phyloP scores from a whole-genome alignment of 2,888 invertebrate species.

The Hylaea fasciaria region DNA sequence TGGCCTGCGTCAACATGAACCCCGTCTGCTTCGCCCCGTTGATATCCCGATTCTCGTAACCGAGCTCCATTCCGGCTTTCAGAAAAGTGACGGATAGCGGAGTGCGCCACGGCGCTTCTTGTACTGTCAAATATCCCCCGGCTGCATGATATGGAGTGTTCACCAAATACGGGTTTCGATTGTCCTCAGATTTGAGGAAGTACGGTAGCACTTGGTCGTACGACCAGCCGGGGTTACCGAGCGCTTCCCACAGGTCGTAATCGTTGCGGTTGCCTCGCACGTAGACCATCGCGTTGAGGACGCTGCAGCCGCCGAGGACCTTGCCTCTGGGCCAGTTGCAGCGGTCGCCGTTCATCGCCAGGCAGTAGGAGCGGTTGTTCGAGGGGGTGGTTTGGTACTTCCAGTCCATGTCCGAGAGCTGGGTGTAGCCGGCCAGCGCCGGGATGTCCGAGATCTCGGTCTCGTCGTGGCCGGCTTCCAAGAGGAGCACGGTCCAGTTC shows the following conservation, averaged over 20 bases:
- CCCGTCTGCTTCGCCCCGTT: constrained; percentile 94
- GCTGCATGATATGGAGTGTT: constrained; percentile 90
- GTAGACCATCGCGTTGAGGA: constrained; percentile 96
- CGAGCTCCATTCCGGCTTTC: constrained; percentile 92
- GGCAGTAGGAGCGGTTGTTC: constrained; percentile 91
- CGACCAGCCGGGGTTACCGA: constrained; percentile 95
- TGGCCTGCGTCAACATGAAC: constrained; percentile 94
- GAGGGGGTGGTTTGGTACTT: constrained; percentile 95
- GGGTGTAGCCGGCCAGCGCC: constrained; percentile 92
- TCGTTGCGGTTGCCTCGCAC: constrained; percentile 94
- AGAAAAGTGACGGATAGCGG: constrained; percentile 93
- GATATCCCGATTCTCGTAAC: constrained; percentile 91
- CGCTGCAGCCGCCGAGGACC: constrained; percentile 94
- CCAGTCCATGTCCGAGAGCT: constrained; percentile 95
- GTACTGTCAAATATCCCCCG: constrained; percentile 93
- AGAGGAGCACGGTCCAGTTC: constrained; percentile 92
- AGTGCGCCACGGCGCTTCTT: constrained; percentile 93
- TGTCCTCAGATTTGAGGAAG: constrained; percentile 95
- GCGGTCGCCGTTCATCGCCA: constrained; percentile 93
- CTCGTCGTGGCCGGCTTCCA: constrained; percentile 95
- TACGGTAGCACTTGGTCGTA: constrained; percentile 93
- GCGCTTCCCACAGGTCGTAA: constrained; percentile 93
- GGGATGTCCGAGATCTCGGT: constrained; percentile 95
- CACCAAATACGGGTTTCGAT: constrained; percentile 92
- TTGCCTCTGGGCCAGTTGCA: constrained; percentile 97